These are phyloP conservation scores for Anthrax anthrax DNA, from an alignment of 2,888 invertebrate genomes.

Conservation along the genomic window DNA sequence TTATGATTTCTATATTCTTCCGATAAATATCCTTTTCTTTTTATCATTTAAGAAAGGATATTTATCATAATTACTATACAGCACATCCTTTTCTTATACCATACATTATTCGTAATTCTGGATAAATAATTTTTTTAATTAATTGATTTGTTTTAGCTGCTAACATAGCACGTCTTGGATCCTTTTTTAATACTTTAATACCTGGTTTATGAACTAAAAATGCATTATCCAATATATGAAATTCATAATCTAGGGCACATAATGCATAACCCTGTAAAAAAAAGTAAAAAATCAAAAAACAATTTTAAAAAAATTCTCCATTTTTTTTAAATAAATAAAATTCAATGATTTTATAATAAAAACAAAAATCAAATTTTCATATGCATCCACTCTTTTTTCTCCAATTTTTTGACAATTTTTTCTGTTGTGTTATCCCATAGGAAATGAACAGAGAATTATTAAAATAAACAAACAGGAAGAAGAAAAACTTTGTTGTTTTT, in stretches of 20 bases:
- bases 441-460: too few species aligned
- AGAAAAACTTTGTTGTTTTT: too few species aligned
- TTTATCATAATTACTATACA: conserved; percentile 43
- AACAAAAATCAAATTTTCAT: too few species aligned
- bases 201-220: conserved; percentile 86
- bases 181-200: conserved; percentile 69
- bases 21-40: conserved; percentile 13
- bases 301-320: too few species aligned
- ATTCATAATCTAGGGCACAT: conserved; percentile 83
- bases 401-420: too few species aligned
- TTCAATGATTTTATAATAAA: neutral
- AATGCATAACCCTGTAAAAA: conserved; percentile 66
- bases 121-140: conserved; percentile 66
- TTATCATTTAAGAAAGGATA: conserved; percentile 11
- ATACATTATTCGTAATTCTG: conserved; percentile 72
- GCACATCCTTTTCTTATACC: conserved; percentile 67
- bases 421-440: too few species aligned
- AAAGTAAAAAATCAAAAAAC: conserved; percentile 4
- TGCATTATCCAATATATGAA: conserved; percentile 85
- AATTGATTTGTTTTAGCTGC: conserved; percentile 62
- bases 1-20: too few species aligned
- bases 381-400: too few species aligned
- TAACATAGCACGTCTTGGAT: conserved; percentile 58
- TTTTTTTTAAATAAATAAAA: too few species aligned
- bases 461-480: too few species aligned